Conservation (phyloP, 1,140 invertebrate species). For the Musca domestica region DNA sequence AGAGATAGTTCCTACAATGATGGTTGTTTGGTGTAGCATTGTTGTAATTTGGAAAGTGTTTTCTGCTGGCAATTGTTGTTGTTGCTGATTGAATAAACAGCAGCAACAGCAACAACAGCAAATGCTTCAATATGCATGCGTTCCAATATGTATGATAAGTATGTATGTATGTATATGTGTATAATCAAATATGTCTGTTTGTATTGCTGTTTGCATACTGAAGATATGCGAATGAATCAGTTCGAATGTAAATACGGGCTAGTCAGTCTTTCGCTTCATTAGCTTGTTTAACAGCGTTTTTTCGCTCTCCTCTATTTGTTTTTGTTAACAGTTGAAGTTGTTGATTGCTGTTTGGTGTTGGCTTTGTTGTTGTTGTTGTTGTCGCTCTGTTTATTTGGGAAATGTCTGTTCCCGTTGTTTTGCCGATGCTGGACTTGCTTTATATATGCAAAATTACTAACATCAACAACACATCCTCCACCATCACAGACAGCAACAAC, state of each 20-base stretch:
- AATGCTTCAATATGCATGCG: too few species aligned
- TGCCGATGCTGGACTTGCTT: not conserved
- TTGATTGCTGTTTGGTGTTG: not conserved
- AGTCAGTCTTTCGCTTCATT: not conserved
- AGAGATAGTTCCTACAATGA: too few species aligned
- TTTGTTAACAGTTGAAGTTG: too few species aligned
- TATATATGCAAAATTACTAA: not conserved
- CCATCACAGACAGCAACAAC: too few species aligned
- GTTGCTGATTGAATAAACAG: not conserved
- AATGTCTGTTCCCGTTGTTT: not conserved
- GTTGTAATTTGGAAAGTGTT: conserved; percentile 22
- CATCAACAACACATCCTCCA: not conserved
- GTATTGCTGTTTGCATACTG: not conserved
- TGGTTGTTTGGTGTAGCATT: not conserved
- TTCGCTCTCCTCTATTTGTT: too few species aligned
- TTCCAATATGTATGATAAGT: too few species aligned
- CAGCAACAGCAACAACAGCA: too few species aligned
- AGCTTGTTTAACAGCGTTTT: conserved; percentile 3
- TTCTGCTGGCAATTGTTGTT: not conserved
- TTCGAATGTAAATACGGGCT: not conserved
- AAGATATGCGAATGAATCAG: too few species aligned
- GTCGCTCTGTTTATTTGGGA: not conserved
- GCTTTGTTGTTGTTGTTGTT: not conserved
- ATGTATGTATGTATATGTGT: too few species aligned
- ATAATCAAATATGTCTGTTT: not conserved